Evolutionary conservation across 2,888 invertebrate genomes (phyloP).

Genomic region (Phyllotreta cruciferae): DNA sequence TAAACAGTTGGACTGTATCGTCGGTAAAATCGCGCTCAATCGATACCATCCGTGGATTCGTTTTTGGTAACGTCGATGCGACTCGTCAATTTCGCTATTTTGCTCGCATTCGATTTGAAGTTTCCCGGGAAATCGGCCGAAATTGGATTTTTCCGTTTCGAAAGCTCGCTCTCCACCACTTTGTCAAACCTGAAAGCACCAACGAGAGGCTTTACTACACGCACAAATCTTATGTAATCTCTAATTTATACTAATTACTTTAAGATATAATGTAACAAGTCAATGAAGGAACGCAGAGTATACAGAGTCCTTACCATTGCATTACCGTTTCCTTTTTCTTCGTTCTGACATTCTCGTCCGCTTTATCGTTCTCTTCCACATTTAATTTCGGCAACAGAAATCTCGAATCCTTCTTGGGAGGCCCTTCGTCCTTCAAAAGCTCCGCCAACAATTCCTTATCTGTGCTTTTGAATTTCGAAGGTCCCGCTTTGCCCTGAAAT

Average conservation of each 20-base stretch:
- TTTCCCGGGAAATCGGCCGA: neutral
- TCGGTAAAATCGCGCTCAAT: too few relatives aligned
- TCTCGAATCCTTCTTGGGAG: conserved; percentile 38
- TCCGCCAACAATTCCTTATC: conserved; percentile 30
- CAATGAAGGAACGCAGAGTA: too few relatives aligned
- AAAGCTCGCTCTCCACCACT: conserved; percentile 51
- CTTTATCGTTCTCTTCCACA: conserved; percentile 31
- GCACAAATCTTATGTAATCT: too few relatives aligned
- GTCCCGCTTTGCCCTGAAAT: conserved; percentile 20
- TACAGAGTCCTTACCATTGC: conserved; percentile 41
- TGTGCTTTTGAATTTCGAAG: conserved; percentile 31
- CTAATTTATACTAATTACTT: too few relatives aligned
- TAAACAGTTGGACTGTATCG: too few relatives aligned
- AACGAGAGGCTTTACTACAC: neutral
- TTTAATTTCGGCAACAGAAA: conserved; percentile 36
- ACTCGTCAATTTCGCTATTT: neutral
- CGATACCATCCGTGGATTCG: too few relatives aligned
- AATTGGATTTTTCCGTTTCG: conserved; percentile 44
- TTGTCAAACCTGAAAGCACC: conserved; percentile 49
- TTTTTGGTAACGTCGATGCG: too few relatives aligned
- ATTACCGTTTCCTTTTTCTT: conserved; percentile 43
- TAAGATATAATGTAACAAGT: too few relatives aligned
- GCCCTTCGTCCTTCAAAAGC: conserved; percentile 34
- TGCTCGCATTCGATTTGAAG: conserved; percentile 3
- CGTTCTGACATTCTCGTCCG: conserved; percentile 19